phyloP scores from a whole-genome alignment of 2,797 vertebrate species.

The Galagoides demidoff region DNA sequence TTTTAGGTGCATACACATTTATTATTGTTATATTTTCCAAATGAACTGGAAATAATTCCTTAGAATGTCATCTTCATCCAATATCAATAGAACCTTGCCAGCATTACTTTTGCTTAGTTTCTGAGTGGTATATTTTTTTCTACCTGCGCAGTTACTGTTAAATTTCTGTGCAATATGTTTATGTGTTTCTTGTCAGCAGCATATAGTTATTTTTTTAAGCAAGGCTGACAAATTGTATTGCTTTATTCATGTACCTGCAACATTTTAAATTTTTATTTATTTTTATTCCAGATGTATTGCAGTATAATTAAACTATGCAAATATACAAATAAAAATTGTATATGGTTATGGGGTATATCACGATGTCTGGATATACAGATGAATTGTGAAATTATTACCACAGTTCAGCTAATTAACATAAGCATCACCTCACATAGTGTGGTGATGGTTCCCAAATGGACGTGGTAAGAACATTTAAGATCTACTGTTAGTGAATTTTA shows the following conservation, averaged over 20 bases:
- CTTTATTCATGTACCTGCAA: background rate
- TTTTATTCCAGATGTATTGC: background rate
- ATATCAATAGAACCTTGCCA: background rate
- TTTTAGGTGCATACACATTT: background rate
- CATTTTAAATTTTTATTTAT: background rate
- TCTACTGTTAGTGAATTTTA: background rate
- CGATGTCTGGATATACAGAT: background rate
- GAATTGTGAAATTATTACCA: background rate
- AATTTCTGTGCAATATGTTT: background rate
- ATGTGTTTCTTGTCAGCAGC: background rate
- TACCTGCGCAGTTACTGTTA: background rate
- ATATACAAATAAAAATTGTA: background rate
- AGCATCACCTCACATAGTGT: background rate
- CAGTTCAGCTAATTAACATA: background rate
- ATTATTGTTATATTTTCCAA: background rate
- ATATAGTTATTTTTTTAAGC: background rate
- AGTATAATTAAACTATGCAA: background rate
- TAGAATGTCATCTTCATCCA: background rate
- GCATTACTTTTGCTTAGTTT: background rate
- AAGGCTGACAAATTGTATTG: background rate
- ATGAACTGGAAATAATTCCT: background rate
- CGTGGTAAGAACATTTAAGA: background rate
- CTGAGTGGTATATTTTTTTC: background rate
- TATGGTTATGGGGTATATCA: background rate
- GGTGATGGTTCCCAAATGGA: background rate